Evolutionary conservation across 2,113 vertebrate species (phyloP).

Genomic region (Arothron firmamentum): DNA sequence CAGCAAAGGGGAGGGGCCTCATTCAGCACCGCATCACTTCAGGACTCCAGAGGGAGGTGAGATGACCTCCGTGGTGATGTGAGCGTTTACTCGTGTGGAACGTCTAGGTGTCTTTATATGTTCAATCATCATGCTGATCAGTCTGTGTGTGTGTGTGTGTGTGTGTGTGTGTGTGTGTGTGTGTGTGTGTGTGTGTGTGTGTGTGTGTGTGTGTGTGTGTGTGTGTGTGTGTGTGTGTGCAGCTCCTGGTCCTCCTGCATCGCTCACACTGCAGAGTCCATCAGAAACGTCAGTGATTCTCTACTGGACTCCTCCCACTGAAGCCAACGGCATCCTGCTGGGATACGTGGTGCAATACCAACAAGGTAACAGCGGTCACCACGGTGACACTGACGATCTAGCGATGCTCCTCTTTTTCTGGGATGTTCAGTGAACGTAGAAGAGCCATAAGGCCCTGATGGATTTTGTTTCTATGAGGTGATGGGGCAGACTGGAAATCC

Average conservation of each 20-base stretch:
- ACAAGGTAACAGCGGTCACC: conserved; percentile 36
- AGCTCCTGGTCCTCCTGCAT: conserved; percentile 78
- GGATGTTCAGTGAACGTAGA: too few species aligned
- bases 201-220: conserved; percentile 10
- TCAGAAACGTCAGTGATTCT: conserved; percentile 74
- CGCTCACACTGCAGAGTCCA: conserved; percentile 74
- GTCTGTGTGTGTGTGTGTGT: background rate
- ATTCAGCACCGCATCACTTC: conserved; percentile 52
- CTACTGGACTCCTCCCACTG: conserved; percentile 75
- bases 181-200: conserved; percentile 9
- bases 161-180: background rate
- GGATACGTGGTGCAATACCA: conserved; percentile 79
- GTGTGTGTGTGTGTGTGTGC: conserved; percentile 6
- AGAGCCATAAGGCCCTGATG: too few species aligned
- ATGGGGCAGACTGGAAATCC: too few species aligned
- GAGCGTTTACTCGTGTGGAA: background rate
- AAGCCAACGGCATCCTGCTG: conserved; percentile 76
- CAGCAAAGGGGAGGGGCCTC: conserved; percentile 75
- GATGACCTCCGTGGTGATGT: conserved; percentile 17
- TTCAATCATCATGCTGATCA: background rate
- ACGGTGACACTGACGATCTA: background rate
- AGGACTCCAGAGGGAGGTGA: conserved; percentile 84
- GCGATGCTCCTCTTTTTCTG: too few species aligned
- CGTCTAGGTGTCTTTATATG: background rate
- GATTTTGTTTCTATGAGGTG: too few species aligned